A percentile compares a stretch with the other conserved stretches of the same genome.
Conservation (phyloP, 2,113 vertebrate species). For the Tragelaphus imberbis region DNA sequence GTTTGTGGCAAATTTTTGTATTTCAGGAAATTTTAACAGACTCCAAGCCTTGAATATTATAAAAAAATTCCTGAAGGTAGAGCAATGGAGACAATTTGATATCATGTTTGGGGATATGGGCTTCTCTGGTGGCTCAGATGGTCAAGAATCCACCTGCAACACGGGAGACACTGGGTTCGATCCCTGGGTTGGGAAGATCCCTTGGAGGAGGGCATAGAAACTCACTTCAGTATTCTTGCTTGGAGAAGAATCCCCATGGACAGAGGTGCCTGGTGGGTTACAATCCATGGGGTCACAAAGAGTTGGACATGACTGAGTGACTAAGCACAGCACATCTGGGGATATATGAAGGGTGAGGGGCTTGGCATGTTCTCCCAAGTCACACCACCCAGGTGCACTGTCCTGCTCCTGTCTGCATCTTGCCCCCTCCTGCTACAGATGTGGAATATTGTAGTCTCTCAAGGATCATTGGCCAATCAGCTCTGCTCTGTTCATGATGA, state of each 20-base stretch:
- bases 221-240: neutral
- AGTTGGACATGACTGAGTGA: neutral
- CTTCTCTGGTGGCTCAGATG: neutral
- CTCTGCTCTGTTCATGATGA: neutral
- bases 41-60: neutral
- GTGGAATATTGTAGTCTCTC: neutral
- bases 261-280: neutral
- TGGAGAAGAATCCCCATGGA: neutral
- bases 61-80: neutral
- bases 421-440: neutral
- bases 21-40: neutral
- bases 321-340: neutral
- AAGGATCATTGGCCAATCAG: neutral
- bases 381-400: neutral
- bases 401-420: neutral
- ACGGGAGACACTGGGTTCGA: accelerated
- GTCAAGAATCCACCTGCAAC: neutral
- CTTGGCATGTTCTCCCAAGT: neutral
- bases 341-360: neutral
- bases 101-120: neutral
- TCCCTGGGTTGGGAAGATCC: neutral
- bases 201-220: neutral
- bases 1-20: neutral
- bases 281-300: neutral
- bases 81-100: neutral